A percentile compares a stretch with the other conserved stretches of the same genome.
phyloP scores from a whole-genome alignment of 2,888 invertebrate species.

The Lissonota sp. region DNA sequence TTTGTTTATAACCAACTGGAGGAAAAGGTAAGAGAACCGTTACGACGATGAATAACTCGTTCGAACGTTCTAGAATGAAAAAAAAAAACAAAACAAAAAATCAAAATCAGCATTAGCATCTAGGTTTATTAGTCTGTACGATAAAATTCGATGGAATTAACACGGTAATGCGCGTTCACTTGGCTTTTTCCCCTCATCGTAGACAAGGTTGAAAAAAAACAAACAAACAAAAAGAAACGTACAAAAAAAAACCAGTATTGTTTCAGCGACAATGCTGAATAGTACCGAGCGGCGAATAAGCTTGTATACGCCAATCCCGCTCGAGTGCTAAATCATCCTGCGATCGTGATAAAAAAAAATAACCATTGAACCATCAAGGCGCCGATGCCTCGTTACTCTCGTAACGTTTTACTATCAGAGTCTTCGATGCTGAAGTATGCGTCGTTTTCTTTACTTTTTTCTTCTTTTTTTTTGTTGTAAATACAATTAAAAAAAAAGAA shows the following conservation, averaged over 20 bases:
- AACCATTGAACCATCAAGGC: conserved; percentile 44
- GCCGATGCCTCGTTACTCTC: conserved; percentile 46
- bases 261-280: conserved; percentile 77
- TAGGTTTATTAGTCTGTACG: conserved; percentile 63
- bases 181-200: conserved; percentile 84
- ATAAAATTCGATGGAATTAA: conserved; percentile 64
- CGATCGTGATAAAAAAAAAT: conserved; percentile 34
- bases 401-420: conserved; percentile 24
- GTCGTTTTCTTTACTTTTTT: not conserved
- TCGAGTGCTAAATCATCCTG: conserved; percentile 35
- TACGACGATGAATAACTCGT: conserved; percentile 35
- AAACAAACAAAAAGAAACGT: conserved; percentile 37
- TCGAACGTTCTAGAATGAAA: conserved; percentile 69
- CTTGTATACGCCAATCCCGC: conserved; percentile 33
- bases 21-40: conserved; percentile 89
- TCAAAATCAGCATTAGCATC: conserved; percentile 40
- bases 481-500: conserved; percentile 15
- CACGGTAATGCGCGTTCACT: conserved; percentile 77
- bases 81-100: conserved; percentile 44
- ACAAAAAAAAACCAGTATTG: conserved; percentile 78
- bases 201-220: conserved; percentile 74
- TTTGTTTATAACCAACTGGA: conserved; percentile 99
- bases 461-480: too few species aligned
- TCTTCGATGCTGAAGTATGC: conserved; percentile 22
- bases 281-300: conserved; percentile 43